Conservation (phyloP, 2,888 invertebrate species). For the Diloba caeruleocephala region DNA sequence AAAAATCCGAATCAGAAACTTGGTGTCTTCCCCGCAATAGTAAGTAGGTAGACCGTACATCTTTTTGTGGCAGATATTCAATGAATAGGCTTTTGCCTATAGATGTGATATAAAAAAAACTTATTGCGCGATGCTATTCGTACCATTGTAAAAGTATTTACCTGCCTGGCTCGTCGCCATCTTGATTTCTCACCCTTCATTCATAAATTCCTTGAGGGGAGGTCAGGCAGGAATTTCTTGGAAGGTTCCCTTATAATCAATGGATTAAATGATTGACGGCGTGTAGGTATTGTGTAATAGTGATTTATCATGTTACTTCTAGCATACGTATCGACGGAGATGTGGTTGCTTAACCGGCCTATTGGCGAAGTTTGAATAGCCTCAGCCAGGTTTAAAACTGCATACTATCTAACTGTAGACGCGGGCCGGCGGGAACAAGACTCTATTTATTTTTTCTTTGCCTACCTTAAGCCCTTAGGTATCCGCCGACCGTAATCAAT, state of each 20-base stretch:
- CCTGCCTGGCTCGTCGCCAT: conserved; percentile 63
- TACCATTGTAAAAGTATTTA: conserved; percentile 57
- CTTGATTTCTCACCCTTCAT: conserved; percentile 64
- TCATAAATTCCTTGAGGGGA: conserved; percentile 70
- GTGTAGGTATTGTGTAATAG: conserved; percentile 32
- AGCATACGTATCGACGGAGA: no score
- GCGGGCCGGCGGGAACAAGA: no score
- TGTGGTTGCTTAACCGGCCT: no score
- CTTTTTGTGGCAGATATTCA: conserved; percentile 21
- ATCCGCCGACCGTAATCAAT: background rate
- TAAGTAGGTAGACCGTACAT: conserved; percentile 1
- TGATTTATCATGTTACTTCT: conserved; percentile 42
- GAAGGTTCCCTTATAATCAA: conserved; percentile 60
- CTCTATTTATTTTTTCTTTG: no score
- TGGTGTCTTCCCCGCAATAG: background rate
- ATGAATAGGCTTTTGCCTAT: no score
- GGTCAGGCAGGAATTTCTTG: conserved; percentile 67
- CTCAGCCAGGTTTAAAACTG: no score
- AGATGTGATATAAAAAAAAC: conserved; percentile 24
- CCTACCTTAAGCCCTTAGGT: no score
- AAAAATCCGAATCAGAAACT: no score
- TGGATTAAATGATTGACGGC: conserved; percentile 37
- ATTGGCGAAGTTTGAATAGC: no score
- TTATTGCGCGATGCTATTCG: conserved; percentile 36
- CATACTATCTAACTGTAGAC: no score